Evolutionary conservation across 2,113 vertebrate species (phyloP).

Genomic region (Rallus limicola): DNA sequence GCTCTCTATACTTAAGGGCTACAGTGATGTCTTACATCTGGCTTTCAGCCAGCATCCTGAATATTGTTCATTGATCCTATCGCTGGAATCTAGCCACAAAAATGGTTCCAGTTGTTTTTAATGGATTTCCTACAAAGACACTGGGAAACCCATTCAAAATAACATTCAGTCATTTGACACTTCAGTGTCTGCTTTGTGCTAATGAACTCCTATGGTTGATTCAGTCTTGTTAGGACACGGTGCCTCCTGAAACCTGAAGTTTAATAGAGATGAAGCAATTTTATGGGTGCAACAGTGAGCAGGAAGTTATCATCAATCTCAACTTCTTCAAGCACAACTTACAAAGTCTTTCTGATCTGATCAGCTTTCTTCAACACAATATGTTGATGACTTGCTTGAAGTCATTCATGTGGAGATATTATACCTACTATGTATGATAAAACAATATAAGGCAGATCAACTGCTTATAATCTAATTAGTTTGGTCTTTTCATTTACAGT

Average conservation of each 20-base stretch:
- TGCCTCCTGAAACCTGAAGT: slow-evolving; percentile 63
- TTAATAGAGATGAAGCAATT: slow-evolving; percentile 61
- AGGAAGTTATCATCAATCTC: slow-evolving; percentile 73
- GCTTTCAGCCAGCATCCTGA: slow-evolving; percentile 16
- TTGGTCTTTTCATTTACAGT: slow-evolving; percentile 80
- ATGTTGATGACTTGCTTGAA: slow-evolving; percentile 75
- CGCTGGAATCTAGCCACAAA: background rate
- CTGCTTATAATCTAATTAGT: slow-evolving; percentile 80
- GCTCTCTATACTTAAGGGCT: slow-evolving; percentile 24
- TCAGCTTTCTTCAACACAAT: slow-evolving; percentile 78
- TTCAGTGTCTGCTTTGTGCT: slow-evolving; percentile 40
- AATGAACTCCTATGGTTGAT: slow-evolving; percentile 59
- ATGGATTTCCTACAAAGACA: slow-evolving; percentile 35
- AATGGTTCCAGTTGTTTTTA: slow-evolving; percentile 29
- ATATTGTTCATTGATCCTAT: slow-evolving; percentile 52
- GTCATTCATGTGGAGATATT: slow-evolving; percentile 74
- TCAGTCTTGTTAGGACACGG: slow-evolving; percentile 44
- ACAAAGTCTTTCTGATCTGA: slow-evolving; percentile 75
- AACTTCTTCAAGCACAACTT: slow-evolving; percentile 70
- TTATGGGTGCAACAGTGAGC: slow-evolving; percentile 47
- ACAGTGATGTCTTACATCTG: background rate
- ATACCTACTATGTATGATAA: slow-evolving; percentile 67
- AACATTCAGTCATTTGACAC: slow-evolving; percentile 25
- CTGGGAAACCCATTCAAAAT: slow-evolving; percentile 25
- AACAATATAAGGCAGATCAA: slow-evolving; percentile 74